A percentile compares a stretch with the other conserved stretches of the same genome.
These are phyloP conservation scores for Oscheius sp. DNA, from an alignment of 2,888 invertebrate genomes.

Conservation along the genomic window DNA sequence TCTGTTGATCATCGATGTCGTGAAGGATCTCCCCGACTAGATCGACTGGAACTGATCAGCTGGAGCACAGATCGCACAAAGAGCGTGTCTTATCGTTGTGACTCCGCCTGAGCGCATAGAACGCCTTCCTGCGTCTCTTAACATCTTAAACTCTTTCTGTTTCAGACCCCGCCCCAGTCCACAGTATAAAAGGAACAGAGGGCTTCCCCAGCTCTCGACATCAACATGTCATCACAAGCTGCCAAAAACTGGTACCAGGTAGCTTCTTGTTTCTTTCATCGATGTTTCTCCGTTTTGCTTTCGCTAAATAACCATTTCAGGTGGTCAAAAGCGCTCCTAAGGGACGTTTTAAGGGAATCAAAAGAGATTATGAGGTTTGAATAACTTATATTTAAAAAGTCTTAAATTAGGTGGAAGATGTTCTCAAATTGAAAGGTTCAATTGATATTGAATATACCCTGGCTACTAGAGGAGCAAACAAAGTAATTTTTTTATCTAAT, in stretches of 20 bases:
- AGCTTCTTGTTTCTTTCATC: neutral
- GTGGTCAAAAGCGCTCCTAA: constrained; percentile 69
- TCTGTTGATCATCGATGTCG: neutral
- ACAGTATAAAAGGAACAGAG: constrained; percentile 23
- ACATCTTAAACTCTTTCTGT: constrained; percentile 3
- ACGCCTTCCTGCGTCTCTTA: constrained; percentile 18
- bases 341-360: constrained; percentile 69
- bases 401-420: constrained; percentile 68
- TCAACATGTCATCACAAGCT: constrained; percentile 34
- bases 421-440: constrained; percentile 69
- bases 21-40: too few species aligned
- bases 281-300: neutral
- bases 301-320: constrained; percentile 38
- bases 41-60: neutral
- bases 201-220: constrained; percentile 18
- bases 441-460: constrained; percentile 70
- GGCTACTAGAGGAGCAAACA: constrained; percentile 70
- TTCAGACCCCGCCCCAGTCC: constrained; percentile 11
- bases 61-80: constrained; percentile 28
- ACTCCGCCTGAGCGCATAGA: constrained; percentile 25
- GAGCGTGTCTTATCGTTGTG: constrained; percentile 13
- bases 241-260: constrained; percentile 64
- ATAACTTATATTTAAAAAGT: constrained; percentile 39
- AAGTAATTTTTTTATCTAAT: constrained; percentile 26
- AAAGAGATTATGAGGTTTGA: constrained; percentile 69